Conservation (phyloP, 2,888 invertebrate genomes). For the Leptinotarsa peninsularis region DNA sequence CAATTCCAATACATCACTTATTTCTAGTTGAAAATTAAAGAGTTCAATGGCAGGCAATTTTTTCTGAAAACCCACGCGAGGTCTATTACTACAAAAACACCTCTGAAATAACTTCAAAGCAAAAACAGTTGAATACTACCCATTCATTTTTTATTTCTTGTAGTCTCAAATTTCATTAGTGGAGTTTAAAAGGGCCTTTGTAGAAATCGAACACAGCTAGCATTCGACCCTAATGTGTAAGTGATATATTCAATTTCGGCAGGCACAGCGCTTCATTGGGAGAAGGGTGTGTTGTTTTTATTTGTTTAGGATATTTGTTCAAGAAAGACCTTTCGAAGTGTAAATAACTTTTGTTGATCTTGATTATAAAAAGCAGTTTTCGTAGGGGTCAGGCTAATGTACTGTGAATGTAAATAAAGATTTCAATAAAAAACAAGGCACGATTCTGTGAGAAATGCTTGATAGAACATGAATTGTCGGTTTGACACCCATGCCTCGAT, state of each 20-base stretch:
- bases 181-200: conserved; percentile 50
- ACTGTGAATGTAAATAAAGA: conserved; percentile 41
- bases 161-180: conserved; percentile 51
- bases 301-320: conserved; percentile 62
- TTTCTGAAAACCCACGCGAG: not conserved
- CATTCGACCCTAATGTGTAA: conserved; percentile 51
- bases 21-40: no score
- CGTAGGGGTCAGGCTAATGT: conserved; percentile 46
- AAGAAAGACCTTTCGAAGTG: conserved; percentile 59
- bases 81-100: not conserved
- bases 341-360: conserved; percentile 58
- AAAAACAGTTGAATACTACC: conserved; percentile 29
- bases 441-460: conserved; percentile 14
- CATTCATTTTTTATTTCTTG: conserved; percentile 40
- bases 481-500: not conserved
- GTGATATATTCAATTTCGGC: conserved; percentile 47
- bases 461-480: not conserved
- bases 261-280: conserved; percentile 25
- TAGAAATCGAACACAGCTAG: conserved; percentile 48
- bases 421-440: conserved; percentile 22
- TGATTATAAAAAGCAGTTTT: conserved; percentile 51
- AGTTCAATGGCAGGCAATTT: not conserved
- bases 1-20: no score
- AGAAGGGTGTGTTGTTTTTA: conserved; percentile 58
- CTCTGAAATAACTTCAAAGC: conserved; percentile 13